Conservation (phyloP, 2,888 invertebrate species). For the Drosophila kanekoi region DNA sequence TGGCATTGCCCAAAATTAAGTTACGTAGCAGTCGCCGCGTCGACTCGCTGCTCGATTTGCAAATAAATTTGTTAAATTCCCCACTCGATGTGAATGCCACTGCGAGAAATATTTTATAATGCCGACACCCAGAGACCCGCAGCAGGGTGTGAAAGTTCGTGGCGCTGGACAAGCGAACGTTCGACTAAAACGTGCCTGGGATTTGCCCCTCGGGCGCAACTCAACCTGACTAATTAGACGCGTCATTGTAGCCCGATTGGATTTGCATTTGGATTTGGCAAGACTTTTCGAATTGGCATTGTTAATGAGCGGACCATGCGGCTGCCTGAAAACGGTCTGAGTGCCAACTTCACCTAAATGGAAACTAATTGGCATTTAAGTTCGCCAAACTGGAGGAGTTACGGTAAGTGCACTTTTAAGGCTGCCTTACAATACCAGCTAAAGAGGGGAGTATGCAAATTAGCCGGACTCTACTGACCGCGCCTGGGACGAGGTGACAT, state of each 20-base stretch:
- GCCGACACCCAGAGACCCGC: constrained; percentile 43
- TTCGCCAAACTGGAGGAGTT: constrained; percentile 50
- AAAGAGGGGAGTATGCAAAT: constrained; percentile 58
- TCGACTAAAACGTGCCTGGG: constrained; percentile 68
- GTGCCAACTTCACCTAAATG: constrained; percentile 54
- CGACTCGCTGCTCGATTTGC: constrained; percentile 62
- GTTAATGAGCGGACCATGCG: constrained; percentile 64
- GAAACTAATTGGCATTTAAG: constrained; percentile 76
- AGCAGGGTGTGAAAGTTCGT: constrained; percentile 46
- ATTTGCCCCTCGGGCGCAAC: constrained; percentile 40
- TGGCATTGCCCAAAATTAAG: constrained; percentile 50
- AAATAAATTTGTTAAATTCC: constrained; percentile 81
- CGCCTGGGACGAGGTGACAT: constrained; percentile 32
- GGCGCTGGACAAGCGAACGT: constrained; percentile 17
- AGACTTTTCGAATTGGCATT: constrained; percentile 69
- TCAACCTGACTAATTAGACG: constrained; percentile 77
- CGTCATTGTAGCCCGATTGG: constrained; percentile 78
- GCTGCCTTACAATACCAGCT: constrained; percentile 27
- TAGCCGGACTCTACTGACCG: constrained; percentile 15
- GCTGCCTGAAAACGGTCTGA: constrained; percentile 6
- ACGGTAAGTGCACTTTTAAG: constrained; percentile 61
- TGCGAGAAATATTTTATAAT: constrained; percentile 74
- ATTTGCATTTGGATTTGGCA: constrained; percentile 69
- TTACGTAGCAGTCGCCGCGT: constrained; percentile 37
- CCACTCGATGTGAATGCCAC: constrained; percentile 59